These are phyloP conservation scores for Calliphora vicina DNA, from an alignment of 1,140 invertebrate genomes.

Conservation along the genomic window DNA sequence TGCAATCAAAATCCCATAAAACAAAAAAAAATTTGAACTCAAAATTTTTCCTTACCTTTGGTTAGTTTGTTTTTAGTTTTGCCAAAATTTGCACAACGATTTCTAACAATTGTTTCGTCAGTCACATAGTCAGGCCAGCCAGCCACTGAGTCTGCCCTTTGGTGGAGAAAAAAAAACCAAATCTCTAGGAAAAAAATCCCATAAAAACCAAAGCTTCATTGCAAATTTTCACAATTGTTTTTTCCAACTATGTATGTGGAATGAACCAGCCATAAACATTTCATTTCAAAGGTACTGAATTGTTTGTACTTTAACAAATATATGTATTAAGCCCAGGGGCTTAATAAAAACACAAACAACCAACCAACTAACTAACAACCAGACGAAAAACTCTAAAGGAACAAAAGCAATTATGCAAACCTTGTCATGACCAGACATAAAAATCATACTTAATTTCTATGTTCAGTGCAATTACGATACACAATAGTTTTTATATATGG, in stretches of 20 bases:
- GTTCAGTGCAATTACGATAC: not conserved
- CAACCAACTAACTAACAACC: too few relatives aligned
- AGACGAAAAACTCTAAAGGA: not conserved
- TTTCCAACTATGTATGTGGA: not conserved
- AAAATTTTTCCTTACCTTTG: not conserved
- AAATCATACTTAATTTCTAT: constrained; percentile 6
- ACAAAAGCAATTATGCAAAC: constrained; percentile 13
- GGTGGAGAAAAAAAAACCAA: not conserved
- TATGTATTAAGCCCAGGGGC: not conserved
- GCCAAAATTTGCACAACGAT: too few relatives aligned
- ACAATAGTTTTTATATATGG: not conserved
- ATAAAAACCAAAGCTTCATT: not conserved
- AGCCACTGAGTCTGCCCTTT: not conserved
- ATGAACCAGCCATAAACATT: not conserved
- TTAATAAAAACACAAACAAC: not conserved
- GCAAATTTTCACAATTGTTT: not conserved
- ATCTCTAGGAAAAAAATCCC: not conserved
- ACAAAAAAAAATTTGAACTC: too few relatives aligned
- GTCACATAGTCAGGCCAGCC: not conserved
- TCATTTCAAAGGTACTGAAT: not conserved
- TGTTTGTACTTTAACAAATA: not conserved
- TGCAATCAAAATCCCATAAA: not conserved
- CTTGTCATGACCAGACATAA: constrained; percentile 6
- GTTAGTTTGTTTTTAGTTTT: not conserved
- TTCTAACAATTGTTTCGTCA: not conserved